phyloP scores from a whole-genome alignment of 92 coral and sea anemone species.

The Scolanthus callimorphus region DNA sequence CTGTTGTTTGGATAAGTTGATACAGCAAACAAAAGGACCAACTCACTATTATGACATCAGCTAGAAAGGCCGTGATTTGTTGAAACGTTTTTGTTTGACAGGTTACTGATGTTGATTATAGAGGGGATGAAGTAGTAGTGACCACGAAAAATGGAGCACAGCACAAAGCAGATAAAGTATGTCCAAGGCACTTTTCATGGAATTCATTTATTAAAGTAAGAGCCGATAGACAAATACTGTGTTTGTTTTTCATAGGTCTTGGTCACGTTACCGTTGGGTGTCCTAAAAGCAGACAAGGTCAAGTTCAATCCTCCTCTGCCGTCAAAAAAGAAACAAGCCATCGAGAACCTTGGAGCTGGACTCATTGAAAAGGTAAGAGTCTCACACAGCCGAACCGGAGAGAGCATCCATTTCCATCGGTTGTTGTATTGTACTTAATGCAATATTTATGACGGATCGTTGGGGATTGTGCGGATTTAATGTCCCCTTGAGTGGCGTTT shows the following conservation, averaged over 20 bases:
- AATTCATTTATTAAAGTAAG: too few species aligned
- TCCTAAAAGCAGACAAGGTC: constrained; percentile 71
- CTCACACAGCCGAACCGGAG: too few species aligned
- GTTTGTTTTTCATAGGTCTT: constrained; percentile 53
- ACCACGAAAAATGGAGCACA: neutral
- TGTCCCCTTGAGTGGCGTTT: too few species aligned
- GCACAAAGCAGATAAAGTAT: neutral
- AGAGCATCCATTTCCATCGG: too few species aligned
- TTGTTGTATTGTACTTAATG: too few species aligned
- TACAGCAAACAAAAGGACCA: too few species aligned
- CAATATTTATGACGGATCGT: too few species aligned
- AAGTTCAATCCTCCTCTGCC: constrained; percentile 84
- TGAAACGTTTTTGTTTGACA: too few species aligned
- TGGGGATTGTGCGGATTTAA: too few species aligned
- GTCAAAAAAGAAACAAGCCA: constrained; percentile 50
- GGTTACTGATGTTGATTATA: neutral
- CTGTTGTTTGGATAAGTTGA: too few species aligned
- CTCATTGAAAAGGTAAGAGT: constrained; percentile 85
- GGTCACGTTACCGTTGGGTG: constrained; percentile 83
- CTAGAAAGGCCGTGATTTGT: too few species aligned
- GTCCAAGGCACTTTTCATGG: neutral
- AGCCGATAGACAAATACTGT: neutral
- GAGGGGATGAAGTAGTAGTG: neutral
- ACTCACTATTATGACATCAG: too few species aligned
- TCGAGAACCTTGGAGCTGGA: constrained; percentile 91